A percentile compares a stretch with the other conserved stretches of the same genome.
phyloP scores from a whole-genome alignment of 2,888 invertebrate species.

The Archaeoteleia sp. region DNA sequence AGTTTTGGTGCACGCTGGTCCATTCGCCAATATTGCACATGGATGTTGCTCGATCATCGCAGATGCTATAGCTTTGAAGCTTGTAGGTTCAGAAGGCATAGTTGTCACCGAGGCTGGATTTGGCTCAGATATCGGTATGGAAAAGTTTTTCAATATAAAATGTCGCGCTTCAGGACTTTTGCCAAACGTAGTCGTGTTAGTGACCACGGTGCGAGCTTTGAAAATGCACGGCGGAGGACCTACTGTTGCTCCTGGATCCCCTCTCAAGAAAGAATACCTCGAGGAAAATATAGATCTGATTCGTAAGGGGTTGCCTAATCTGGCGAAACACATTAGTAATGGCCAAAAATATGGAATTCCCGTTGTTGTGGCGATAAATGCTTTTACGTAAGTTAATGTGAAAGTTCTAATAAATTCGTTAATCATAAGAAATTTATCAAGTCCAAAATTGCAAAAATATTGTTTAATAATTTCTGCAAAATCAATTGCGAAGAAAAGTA shows the following conservation, averaged over 20 bases:
- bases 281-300: slow-evolving; percentile 92
- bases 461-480: not conserved
- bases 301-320: slow-evolving; percentile 90
- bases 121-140: slow-evolving; percentile 99
- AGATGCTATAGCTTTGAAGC: slow-evolving; percentile 93
- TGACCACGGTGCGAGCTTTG: slow-evolving; percentile 93
- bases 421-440: not conserved
- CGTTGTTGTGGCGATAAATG: slow-evolving; percentile 95
- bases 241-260: slow-evolving; percentile 88
- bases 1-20: slow-evolving; percentile 97
- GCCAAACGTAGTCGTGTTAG: slow-evolving; percentile 94
- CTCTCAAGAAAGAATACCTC: slow-evolving; percentile 88
- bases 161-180: slow-evolving; percentile 90
- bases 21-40: slow-evolving; percentile 99
- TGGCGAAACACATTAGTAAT: slow-evolving; percentile 95
- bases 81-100: slow-evolving; percentile 92
- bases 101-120: slow-evolving; percentile 99
- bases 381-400: slow-evolving; percentile 82
- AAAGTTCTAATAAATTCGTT: slow-evolving; percentile 1
- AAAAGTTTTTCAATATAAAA: slow-evolving; percentile 98
- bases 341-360: slow-evolving; percentile 92
- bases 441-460: no score
- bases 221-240: slow-evolving; percentile 99
- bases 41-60: slow-evolving; percentile 98
- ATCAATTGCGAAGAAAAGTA: no score